Conservation (phyloP, 2,888 invertebrate species). For the Icerya purchasi region DNA sequence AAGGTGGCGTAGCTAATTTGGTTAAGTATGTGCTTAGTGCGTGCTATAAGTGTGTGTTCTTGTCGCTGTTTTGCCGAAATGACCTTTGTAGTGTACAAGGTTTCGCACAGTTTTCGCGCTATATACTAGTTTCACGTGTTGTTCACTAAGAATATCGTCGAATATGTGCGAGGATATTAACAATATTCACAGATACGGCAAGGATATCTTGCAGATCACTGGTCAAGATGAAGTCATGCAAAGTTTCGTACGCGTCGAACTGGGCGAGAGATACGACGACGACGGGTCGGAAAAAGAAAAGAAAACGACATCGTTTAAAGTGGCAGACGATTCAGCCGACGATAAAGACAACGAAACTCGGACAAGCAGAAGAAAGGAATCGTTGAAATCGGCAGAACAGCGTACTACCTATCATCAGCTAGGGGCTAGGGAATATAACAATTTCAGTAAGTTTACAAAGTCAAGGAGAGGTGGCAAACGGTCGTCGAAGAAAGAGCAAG, state of each 20-base stretch:
- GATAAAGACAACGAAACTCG: slow-evolving; percentile 5
- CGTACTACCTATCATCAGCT: background rate
- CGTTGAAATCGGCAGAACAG: background rate
- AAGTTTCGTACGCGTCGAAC: slow-evolving; percentile 50
- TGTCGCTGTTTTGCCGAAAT: too few relatives aligned
- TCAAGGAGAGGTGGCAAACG: slow-evolving; percentile 10
- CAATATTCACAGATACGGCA: slow-evolving; percentile 9
- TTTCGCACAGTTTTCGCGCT: too few relatives aligned
- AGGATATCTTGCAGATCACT: slow-evolving; percentile 17
- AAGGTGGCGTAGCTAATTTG: too few relatives aligned
- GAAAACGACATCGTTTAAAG: background rate
- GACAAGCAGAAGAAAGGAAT: too few relatives aligned
- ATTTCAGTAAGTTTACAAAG: background rate
- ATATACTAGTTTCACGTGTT: too few relatives aligned
- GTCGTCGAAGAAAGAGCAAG: slow-evolving; percentile 9
- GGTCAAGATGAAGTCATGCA: slow-evolving; percentile 44
- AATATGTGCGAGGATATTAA: too few relatives aligned
- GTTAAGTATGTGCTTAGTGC: too few relatives aligned
- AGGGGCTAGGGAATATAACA: background rate
- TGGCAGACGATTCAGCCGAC: background rate
- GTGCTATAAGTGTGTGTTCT: too few relatives aligned
- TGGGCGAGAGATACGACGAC: slow-evolving; percentile 13
- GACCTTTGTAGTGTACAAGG: too few relatives aligned
- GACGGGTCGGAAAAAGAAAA: background rate
- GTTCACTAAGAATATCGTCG: too few relatives aligned